These are phyloP conservation scores for Lordiphosa stackelbergi DNA, from an alignment of 1,140 invertebrate species.

Conservation along the genomic window DNA sequence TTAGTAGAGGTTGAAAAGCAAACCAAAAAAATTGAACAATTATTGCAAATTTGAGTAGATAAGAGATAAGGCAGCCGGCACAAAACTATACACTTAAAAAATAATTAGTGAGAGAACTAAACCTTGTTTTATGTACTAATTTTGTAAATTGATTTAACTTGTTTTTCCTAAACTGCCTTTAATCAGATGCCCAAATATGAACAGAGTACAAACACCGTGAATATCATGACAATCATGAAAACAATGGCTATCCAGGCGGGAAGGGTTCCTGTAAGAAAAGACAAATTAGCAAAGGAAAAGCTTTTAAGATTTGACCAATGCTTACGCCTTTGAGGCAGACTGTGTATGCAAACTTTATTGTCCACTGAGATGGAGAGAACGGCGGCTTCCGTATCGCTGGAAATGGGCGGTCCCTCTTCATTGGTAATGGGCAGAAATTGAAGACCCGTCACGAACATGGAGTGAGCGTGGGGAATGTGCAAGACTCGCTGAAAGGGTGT, in stretches of 20 bases:
- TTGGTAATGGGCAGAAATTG: constrained; percentile 89
- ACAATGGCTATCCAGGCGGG: constrained; percentile 87
- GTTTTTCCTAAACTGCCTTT: constrained; percentile 5
- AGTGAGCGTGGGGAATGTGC: constrained; percentile 89
- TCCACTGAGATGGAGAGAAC: constrained; percentile 96
- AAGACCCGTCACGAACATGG: constrained; percentile 95
- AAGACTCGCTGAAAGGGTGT: constrained; percentile 83
- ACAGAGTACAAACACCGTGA: constrained; percentile 86
- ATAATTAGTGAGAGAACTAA: constrained; percentile 57
- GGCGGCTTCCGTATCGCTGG: constrained; percentile 87
- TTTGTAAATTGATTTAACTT: constrained; percentile 52
- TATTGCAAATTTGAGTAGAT: constrained; percentile 28
- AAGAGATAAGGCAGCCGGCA: constrained; percentile 56
- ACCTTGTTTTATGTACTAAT: constrained; percentile 51
- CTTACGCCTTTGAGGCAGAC: constrained; percentile 89
- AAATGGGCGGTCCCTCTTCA: constrained; percentile 81
- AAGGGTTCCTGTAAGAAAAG: constrained; percentile 82
- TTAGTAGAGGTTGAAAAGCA: constrained; percentile 5
- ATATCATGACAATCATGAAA: constrained; percentile 85
- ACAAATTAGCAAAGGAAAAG: constrained; percentile 18
- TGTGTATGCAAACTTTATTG: constrained; percentile 94
- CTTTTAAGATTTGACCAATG: background rate
- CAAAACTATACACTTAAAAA: constrained; percentile 64
- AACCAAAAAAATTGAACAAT: constrained; percentile 1
- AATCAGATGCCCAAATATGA: constrained; percentile 88